These are phyloP conservation scores for Salpingus planirostris DNA, from an alignment of 2,888 invertebrate genomes.

Conservation along the genomic window DNA sequence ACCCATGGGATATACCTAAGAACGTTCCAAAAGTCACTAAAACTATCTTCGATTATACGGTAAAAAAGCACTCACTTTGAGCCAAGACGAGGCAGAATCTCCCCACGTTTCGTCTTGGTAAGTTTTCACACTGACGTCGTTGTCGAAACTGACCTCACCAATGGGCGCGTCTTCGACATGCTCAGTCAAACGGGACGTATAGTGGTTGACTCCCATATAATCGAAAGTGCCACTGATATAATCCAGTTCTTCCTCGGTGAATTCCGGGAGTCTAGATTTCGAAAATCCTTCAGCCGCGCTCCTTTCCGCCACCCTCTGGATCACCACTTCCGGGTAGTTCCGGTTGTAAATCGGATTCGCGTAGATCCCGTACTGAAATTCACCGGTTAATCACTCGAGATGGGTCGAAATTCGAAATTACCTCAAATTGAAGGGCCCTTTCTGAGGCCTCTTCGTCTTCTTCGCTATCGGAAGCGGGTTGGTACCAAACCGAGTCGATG, in stretches of 20 bases:
- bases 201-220: slow-evolving; percentile 68
- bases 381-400: neutral
- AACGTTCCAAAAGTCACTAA: no score
- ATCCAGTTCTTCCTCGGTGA: slow-evolving; percentile 51
- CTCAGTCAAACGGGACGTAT: slow-evolving; percentile 55
- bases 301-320: slow-evolving; percentile 46
- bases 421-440: slow-evolving; percentile 5
- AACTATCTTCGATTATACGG: no score
- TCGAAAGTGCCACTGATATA: slow-evolving; percentile 56
- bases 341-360: slow-evolving; percentile 55
- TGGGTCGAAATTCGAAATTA: neutral
- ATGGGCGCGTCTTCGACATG: slow-evolving; percentile 18
- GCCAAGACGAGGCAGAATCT: slow-evolving; percentile 19
- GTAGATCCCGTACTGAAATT: slow-evolving; percentile 22
- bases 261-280: slow-evolving; percentile 53
- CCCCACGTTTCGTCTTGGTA: slow-evolving; percentile 8
- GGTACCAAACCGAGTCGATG: slow-evolving; percentile 4
- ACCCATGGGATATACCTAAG: no score
- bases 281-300: slow-evolving; percentile 51
- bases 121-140: slow-evolving; percentile 5
- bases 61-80: slow-evolving; percentile 13
- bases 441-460: slow-evolving; percentile 7
- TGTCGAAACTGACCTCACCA: slow-evolving; percentile 3
- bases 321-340: slow-evolving; percentile 60
- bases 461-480: slow-evolving; percentile 3